Evolutionary conservation across 2,888 invertebrate genomes (phyloP).

Genomic region (Troides aeacus): DNA sequence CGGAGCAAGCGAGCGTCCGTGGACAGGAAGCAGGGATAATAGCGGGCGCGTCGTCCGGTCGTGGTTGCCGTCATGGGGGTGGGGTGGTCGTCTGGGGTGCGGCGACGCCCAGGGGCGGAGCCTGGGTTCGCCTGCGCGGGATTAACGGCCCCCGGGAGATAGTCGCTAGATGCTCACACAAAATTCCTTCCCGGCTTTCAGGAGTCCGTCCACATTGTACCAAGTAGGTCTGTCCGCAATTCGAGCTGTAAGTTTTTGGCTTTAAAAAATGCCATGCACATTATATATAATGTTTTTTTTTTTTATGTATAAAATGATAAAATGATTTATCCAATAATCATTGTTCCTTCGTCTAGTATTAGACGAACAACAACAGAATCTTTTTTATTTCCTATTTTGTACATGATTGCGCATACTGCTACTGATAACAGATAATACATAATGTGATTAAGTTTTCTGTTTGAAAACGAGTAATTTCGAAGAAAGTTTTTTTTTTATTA

Average conservation of each 20-base stretch:
- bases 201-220: not conserved
- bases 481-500: too few species aligned
- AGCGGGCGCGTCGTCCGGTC: conserved; percentile 63
- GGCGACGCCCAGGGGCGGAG: conserved; percentile 50
- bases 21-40: conserved; percentile 79
- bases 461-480: too few species aligned
- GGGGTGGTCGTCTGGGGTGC: conserved; percentile 41
- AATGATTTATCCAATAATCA: too few species aligned
- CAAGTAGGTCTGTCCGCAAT: not conserved
- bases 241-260: conserved; percentile 5
- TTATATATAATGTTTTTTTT: not conserved
- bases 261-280: not conserved
- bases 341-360: too few species aligned
- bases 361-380: too few species aligned
- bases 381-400: too few species aligned
- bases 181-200: conserved; percentile 10
- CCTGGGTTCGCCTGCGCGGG: conserved; percentile 46
- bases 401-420: too few species aligned
- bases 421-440: too few species aligned
- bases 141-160: conserved; percentile 40
- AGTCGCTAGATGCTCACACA: conserved; percentile 22
- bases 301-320: too few species aligned
- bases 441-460: too few species aligned
- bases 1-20: conserved; percentile 71
- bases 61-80: conserved; percentile 43